These are phyloP conservation scores for Phycodurus eques DNA, from an alignment of 2,113 vertebrate species.

Conservation along the genomic window DNA sequence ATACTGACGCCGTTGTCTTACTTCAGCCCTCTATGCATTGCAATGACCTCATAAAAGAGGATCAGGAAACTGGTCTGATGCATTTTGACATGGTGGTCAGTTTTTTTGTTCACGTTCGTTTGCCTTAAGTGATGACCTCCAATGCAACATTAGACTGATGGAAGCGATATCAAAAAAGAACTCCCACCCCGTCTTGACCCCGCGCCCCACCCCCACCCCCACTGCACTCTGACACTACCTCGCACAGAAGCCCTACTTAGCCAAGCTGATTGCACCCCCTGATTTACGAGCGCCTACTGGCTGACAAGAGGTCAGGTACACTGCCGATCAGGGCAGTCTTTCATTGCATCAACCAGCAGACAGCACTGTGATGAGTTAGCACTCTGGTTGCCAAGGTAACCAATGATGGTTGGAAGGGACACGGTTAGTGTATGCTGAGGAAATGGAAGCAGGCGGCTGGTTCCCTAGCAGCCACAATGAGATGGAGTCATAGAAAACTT, in stretches of 20 bases:
- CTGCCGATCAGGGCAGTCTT: conserved; percentile 62
- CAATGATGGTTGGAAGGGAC: conserved; percentile 63
- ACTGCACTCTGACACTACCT: conserved; percentile 29
- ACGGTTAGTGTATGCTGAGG: conserved; percentile 61
- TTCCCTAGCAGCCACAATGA: conserved; percentile 58
- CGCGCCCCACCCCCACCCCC: background rate
- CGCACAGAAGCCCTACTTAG: conserved; percentile 26
- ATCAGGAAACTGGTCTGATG: conserved; percentile 4
- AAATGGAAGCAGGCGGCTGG: conserved; percentile 45
- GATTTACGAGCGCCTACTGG: conserved; percentile 63
- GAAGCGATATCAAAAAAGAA: background rate
- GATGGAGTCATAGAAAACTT: conserved; percentile 26
- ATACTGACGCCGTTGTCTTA: conserved; percentile 13
- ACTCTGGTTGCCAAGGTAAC: conserved; percentile 73
- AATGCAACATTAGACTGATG: background rate
- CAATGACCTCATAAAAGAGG: background rate
- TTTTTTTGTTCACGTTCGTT: conserved; percentile 8
- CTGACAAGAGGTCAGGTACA: conserved; percentile 52
- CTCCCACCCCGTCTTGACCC: background rate
- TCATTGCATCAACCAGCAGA: conserved; percentile 56
- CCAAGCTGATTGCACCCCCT: conserved; percentile 46
- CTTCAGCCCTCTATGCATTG: background rate
- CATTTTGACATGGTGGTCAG: conserved; percentile 9
- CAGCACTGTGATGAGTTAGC: conserved; percentile 70
- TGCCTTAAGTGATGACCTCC: conserved; percentile 23